A percentile compares a stretch with the other conserved stretches of the same genome.
These are phyloP conservation scores for Ormia ochracea DNA, from an alignment of 2,888 invertebrate genomes.

Conservation along the genomic window DNA sequence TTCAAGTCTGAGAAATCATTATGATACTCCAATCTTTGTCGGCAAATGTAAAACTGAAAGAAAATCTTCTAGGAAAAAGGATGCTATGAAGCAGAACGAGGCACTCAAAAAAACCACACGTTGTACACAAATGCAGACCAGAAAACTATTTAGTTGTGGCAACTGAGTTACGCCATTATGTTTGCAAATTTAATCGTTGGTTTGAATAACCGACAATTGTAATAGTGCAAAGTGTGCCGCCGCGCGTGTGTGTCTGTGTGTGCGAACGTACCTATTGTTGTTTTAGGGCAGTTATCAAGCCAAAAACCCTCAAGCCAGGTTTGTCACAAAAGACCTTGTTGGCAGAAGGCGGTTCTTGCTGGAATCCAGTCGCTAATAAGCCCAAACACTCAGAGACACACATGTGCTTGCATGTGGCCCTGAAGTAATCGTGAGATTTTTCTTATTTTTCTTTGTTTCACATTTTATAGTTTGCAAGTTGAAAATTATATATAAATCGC, in stretches of 20 bases:
- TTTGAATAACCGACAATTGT: not conserved
- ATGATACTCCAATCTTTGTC: slow-evolving; percentile 46
- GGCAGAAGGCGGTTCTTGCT: slow-evolving; percentile 9
- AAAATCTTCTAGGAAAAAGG: not conserved
- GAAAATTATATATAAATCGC: slow-evolving; percentile 55
- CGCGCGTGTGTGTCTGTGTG: not conserved
- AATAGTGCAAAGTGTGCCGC: too few relatives aligned
- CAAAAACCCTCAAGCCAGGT: slow-evolving; percentile 32
- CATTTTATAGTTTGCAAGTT: slow-evolving; percentile 11
- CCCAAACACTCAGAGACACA: not conserved
- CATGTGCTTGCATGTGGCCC: slow-evolving; percentile 20
- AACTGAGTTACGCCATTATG: slow-evolving; percentile 34
- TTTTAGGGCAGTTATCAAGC: slow-evolving; percentile 22
- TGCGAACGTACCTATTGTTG: not conserved
- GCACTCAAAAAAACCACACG: not conserved
- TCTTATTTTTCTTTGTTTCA: slow-evolving; percentile 37
- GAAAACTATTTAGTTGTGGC: not conserved
- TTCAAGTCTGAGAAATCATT: slow-evolving; percentile 24
- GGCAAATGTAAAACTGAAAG: slow-evolving; percentile 33
- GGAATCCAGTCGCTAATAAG: too few relatives aligned
- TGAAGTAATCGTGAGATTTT: slow-evolving; percentile 59
- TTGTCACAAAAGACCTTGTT: slow-evolving; percentile 38
- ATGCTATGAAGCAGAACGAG: slow-evolving; percentile 6
- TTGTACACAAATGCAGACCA: not conserved
- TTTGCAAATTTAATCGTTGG: slow-evolving; percentile 23